Conservation (phyloP, 1,140 invertebrate genomes). For the Drosophila lini region DNA sequence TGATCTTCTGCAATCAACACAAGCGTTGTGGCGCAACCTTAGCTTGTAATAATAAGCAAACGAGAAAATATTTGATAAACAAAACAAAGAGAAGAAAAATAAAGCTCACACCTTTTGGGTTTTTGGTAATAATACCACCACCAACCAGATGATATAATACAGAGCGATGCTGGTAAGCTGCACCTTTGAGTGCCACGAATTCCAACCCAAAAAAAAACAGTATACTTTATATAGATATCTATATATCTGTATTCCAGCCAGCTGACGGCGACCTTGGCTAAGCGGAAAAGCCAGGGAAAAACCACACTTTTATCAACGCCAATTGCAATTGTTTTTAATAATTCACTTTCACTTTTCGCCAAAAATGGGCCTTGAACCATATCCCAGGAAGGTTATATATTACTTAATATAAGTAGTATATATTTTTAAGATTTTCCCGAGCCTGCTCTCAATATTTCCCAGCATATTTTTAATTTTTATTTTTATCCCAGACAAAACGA, state of each 20-base stretch:
- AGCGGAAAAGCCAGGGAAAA: conserved; percentile 1
- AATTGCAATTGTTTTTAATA: conserved; percentile 68
- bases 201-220: background rate
- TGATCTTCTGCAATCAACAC: conserved; percentile 13
- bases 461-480: conserved; percentile 33
- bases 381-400: background rate
- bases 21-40: background rate
- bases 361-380: conserved; percentile 54
- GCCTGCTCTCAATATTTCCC: conserved; percentile 7
- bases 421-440: background rate
- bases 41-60: conserved; percentile 3
- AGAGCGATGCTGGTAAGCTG: background rate
- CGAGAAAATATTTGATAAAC: conserved; percentile 5
- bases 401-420: background rate
- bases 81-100: background rate
- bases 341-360: conserved; percentile 65
- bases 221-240: no score
- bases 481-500: conserved; percentile 12
- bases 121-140: background rate
- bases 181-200: background rate
- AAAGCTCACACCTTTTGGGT: conserved; percentile 9
- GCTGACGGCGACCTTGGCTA: background rate
- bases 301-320: conserved; percentile 53
- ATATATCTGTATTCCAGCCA: background rate
- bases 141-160: conserved; percentile 1